Conservation (phyloP, 2,797 vertebrate genomes). For the Cheirogaleus major region DNA sequence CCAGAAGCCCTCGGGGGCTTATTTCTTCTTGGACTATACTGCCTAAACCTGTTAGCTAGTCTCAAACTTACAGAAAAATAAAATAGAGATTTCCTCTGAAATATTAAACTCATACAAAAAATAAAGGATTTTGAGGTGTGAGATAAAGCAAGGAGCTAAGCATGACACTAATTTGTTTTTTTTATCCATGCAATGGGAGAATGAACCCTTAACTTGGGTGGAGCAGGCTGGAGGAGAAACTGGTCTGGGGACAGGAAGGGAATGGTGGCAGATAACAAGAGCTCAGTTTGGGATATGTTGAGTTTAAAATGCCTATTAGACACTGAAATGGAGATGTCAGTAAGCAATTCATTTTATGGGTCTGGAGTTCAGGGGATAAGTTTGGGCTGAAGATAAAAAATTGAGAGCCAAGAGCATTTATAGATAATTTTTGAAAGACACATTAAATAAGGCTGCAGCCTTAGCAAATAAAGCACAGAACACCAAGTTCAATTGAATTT, state of each 20-base stretch:
- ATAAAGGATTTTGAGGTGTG: background rate
- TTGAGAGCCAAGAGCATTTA: background rate
- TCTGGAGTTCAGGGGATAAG: background rate
- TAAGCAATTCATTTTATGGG: background rate
- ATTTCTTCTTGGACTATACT: background rate
- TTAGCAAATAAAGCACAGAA: slow-evolving; percentile 3
- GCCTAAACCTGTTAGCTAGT: background rate
- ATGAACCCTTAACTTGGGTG: background rate
- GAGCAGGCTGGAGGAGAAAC: background rate
- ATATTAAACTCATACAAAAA: background rate
- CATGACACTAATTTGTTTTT: background rate
- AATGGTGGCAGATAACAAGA: background rate
- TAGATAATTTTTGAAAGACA: slow-evolving; percentile 28
- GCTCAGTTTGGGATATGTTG: background rate
- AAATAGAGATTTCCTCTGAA: background rate
- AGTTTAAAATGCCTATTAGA: background rate
- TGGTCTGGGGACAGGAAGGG: background rate
- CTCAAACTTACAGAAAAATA: background rate
- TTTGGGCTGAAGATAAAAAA: background rate
- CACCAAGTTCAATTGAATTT: slow-evolving; percentile 15
- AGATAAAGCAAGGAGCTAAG: background rate
- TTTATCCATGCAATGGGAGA: background rate
- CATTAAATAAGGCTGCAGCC: background rate
- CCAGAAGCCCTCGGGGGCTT: background rate
- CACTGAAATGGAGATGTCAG: background rate